Conservation (phyloP, 92 coral and sea anemone genomes). For the Zoanthus solanderi region DNA sequence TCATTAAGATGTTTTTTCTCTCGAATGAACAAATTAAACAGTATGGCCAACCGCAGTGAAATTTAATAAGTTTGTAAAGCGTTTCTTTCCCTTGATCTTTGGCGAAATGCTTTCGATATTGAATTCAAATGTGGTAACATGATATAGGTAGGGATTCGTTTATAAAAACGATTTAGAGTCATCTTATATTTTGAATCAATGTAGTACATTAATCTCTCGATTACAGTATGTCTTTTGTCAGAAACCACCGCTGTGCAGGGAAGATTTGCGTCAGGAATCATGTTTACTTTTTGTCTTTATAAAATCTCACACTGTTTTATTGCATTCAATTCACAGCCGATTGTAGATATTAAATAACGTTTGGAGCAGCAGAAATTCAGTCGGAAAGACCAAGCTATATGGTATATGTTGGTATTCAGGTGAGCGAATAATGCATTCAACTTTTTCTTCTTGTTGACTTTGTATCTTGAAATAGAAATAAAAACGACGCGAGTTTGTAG, state of each 20-base stretch:
- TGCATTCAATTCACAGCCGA: background rate
- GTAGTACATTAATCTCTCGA: background rate
- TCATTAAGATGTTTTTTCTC: too few species aligned
- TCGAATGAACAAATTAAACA: background rate
- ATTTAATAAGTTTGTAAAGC: conserved; percentile 5
- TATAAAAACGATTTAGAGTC: background rate
- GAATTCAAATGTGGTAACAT: conserved; percentile 1
- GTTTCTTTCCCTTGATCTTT: background rate
- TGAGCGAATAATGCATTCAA: too few species aligned
- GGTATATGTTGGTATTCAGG: too few species aligned
- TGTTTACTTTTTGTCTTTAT: background rate
- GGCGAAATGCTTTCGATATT: background rate
- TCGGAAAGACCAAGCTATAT: too few species aligned
- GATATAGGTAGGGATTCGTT: background rate
- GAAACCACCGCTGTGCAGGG: background rate
- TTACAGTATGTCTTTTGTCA: background rate
- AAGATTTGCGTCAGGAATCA: background rate
- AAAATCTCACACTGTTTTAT: background rate
- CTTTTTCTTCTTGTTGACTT: too few species aligned
- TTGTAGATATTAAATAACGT: background rate
- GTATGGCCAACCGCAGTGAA: conserved; percentile 1
- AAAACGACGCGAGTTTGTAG: too few species aligned
- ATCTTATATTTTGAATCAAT: background rate
- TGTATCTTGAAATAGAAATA: too few species aligned
- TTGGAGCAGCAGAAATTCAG: background rate